Evolutionary conservation across 2,888 invertebrate genomes (phyloP).

Genomic region (Eilema caniola): DNA sequence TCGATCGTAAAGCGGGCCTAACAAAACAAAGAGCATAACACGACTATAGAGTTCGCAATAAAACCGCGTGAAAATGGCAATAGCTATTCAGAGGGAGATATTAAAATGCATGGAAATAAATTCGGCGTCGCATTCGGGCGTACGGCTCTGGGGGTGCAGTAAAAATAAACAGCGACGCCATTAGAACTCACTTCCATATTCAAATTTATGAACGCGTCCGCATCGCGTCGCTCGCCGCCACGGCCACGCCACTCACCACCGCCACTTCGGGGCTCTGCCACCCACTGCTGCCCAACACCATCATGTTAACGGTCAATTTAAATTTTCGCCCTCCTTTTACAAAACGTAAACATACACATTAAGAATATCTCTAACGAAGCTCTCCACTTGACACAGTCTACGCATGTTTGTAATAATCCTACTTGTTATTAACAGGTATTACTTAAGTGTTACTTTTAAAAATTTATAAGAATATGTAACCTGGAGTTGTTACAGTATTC

Average conservation of each 20-base stretch:
- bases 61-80: constrained; percentile 86
- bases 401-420: constrained; percentile 43
- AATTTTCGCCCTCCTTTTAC: constrained; percentile 75
- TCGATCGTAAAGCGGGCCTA: constrained; percentile 76
- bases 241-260: constrained; percentile 50
- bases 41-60: constrained; percentile 78
- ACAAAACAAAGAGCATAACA: constrained; percentile 76
- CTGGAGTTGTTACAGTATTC: constrained; percentile 36
- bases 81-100: constrained; percentile 87
- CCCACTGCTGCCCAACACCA: constrained; percentile 58
- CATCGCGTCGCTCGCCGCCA: constrained; percentile 57
- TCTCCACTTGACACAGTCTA: constrained; percentile 27
- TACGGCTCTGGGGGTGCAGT: constrained; percentile 85
- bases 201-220: constrained; percentile 85
- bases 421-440: constrained; percentile 36
- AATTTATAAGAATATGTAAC: constrained; percentile 45
- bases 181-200: constrained; percentile 88
- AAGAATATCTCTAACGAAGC: constrained; percentile 32
- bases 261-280: constrained; percentile 23
- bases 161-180: constrained; percentile 88
- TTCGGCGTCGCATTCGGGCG: constrained; percentile 88
- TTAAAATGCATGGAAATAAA: constrained; percentile 88
- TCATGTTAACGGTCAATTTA: constrained; percentile 80
- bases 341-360: constrained; percentile 47
- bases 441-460: constrained; percentile 37